Conservation (phyloP, 2,797 vertebrate species). For the Coregonus suidteri region DNA sequence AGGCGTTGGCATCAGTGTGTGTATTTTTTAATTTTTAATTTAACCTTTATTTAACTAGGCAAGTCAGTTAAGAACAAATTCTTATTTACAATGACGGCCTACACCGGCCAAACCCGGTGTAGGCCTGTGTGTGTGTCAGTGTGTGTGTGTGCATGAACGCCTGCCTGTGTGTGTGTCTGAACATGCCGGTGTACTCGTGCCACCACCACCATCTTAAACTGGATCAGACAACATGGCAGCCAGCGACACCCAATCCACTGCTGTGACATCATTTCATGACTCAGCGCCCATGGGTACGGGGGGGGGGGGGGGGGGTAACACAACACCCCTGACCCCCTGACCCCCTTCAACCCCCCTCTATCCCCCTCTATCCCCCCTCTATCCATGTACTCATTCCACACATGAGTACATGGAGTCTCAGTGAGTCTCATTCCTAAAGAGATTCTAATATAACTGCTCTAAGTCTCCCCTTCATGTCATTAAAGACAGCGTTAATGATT, state of each 20-base stretch:
- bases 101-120: no score
- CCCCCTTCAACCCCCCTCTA: slow-evolving; percentile 20
- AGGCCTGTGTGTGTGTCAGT: not conserved
- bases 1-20: no score
- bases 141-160: not conserved
- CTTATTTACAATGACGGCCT: no score
- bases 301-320: slow-evolving; percentile 37
- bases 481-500: not conserved
- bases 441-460: not conserved
- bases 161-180: not conserved
- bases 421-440: slow-evolving; percentile 35
- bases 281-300: slow-evolving; percentile 48
- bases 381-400: slow-evolving; percentile 35
- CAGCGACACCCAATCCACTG: slow-evolving; percentile 41
- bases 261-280: slow-evolving; percentile 75
- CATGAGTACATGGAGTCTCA: slow-evolving; percentile 19
- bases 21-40: no score
- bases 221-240: slow-evolving; percentile 55
- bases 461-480: not conserved
- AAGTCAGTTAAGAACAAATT: no score
- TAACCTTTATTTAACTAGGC: no score
- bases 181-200: not conserved
- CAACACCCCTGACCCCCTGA: slow-evolving; percentile 28
- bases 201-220: slow-evolving; percentile 44
- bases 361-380: slow-evolving; percentile 9